phyloP scores from a whole-genome alignment of 2,113 vertebrate species.

The Sander vitreus region DNA sequence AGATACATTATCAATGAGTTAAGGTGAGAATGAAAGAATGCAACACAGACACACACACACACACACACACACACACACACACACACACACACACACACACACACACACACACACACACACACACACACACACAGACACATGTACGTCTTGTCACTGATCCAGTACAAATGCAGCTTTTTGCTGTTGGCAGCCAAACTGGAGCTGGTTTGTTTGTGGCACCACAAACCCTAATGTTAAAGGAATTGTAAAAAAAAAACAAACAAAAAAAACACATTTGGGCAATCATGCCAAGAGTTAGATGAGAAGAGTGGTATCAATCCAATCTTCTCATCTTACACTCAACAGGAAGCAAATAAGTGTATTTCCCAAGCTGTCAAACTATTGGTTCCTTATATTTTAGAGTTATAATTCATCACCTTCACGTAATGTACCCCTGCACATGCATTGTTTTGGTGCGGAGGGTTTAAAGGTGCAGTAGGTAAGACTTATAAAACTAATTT shows the following conservation, averaged over 20 bases:
- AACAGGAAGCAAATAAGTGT: neutral
- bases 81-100: slow-evolving; percentile 4
- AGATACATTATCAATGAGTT: slow-evolving; percentile 40
- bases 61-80: slow-evolving; percentile 14
- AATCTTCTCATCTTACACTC: neutral
- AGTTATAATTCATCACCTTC: neutral
- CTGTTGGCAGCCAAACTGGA: slow-evolving; percentile 8
- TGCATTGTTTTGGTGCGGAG: neutral
- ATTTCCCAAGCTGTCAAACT: neutral
- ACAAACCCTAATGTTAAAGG: neutral
- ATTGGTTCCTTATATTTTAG: neutral
- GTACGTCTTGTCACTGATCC: neutral
- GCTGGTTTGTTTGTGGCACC: neutral
- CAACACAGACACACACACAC: slow-evolving; percentile 1
- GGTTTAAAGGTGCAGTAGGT: neutral
- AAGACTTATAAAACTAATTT: too few relatives aligned
- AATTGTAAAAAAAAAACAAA: neutral
- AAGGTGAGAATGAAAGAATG: slow-evolving; percentile 27
- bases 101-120: neutral
- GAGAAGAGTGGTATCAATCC: neutral
- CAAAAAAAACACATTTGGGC: neutral
- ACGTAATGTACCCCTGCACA: neutral
- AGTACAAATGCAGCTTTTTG: slow-evolving; percentile 9
- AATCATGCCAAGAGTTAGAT: neutral
- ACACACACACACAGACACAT: neutral